These are phyloP conservation scores for Aeoliscus strigatus DNA, from an alignment of 2,797 vertebrate species.

Conservation along the genomic window DNA sequence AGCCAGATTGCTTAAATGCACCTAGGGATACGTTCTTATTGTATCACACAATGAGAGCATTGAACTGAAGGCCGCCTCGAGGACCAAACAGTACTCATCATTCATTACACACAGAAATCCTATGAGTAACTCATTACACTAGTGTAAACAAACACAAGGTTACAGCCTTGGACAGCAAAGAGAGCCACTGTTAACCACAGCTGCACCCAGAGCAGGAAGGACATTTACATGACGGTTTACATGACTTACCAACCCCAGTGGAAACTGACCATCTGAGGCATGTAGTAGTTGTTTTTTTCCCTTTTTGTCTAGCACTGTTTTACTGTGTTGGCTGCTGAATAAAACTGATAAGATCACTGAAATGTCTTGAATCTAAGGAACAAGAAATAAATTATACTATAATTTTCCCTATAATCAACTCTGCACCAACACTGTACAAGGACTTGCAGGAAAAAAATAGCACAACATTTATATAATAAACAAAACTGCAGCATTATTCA, in stretches of 20 bases:
- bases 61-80: conserved; percentile 2
- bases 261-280: conserved; percentile 3
- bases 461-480: too few species aligned
- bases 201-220: conserved; percentile 3
- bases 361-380: too few species aligned
- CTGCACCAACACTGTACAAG: not conserved
- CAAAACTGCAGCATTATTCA: not conserved
- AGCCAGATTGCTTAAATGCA: too few species aligned
- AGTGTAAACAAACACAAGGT: conserved; percentile 36
- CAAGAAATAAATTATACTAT: not conserved
- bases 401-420: not conserved
- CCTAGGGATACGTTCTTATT: too few species aligned
- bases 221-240: not conserved
- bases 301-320: not conserved
- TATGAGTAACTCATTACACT: conserved; percentile 53
- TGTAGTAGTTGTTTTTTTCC: not conserved
- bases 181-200: conserved; percentile 6
- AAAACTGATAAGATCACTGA: not conserved
- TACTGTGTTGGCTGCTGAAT: conserved; percentile 1
- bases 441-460: conserved; percentile 6
- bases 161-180: conserved; percentile 11
- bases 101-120: conserved; percentile 38
- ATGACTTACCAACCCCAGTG: not conserved
- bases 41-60: not conserved
- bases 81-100: conserved; percentile 20